phyloP scores from a whole-genome alignment of 2,888 invertebrate genomes.

The Pomacea canaliculata region DNA sequence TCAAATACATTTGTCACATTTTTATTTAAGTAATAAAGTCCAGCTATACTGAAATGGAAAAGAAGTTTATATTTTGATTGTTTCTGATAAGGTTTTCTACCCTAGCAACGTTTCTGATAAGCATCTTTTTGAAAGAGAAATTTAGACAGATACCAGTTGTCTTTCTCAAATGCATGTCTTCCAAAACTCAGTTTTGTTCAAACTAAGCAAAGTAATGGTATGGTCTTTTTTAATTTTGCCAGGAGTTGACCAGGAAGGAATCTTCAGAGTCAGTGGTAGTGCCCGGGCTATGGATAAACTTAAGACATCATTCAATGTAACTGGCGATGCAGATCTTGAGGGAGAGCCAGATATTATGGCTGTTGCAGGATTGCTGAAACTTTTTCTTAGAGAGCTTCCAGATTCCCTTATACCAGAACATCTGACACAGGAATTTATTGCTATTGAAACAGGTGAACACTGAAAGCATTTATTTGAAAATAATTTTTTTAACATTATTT shows the following conservation, averaged over 20 bases:
- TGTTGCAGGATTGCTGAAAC: conserved; percentile 74
- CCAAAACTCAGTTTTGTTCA: too few relatives aligned
- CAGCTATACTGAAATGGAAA: too few relatives aligned
- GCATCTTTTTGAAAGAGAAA: too few relatives aligned
- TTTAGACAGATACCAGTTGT: too few relatives aligned
- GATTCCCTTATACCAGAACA: conserved; percentile 71
- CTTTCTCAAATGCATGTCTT: too few relatives aligned
- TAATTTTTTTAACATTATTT: background rate
- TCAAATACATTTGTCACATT: too few relatives aligned
- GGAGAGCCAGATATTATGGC: conserved; percentile 73
- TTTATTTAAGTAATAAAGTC: too few relatives aligned
- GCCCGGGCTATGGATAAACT: conserved; percentile 73
- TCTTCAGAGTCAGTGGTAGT: conserved; percentile 74
- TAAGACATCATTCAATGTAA: conserved; percentile 72
- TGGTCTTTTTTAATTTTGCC: conserved; percentile 18
- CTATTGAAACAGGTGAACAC: conserved; percentile 61
- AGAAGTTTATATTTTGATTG: too few relatives aligned
- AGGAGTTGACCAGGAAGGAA: conserved; percentile 72
- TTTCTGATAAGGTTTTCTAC: too few relatives aligned
- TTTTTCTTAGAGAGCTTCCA: conserved; percentile 74
- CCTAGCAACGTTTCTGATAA: too few relatives aligned
- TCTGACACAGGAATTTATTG: conserved; percentile 66
- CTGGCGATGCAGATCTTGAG: conserved; percentile 73
- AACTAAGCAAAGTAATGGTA: too few relatives aligned
- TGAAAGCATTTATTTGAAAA: background rate